These are phyloP conservation scores for Euthynnus affinis DNA, from an alignment of 2,797 vertebrate species.

Conservation along the genomic window DNA sequence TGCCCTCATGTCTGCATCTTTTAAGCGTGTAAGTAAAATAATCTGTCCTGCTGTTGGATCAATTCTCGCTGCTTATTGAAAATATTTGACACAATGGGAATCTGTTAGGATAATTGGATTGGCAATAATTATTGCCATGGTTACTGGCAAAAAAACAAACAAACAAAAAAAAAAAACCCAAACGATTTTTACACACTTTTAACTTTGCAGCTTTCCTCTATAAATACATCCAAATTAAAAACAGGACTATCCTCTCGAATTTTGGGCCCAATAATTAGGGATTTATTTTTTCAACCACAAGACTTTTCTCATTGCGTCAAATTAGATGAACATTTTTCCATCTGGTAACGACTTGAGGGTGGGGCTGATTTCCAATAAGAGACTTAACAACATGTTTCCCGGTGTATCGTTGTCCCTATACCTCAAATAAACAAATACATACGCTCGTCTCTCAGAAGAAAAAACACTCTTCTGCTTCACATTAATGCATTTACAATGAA, in stretches of 20 bases:
- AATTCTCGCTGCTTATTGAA: background rate
- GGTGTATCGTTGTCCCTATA: background rate
- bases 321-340: conserved; percentile 3
- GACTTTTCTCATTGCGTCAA: background rate
- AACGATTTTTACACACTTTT: background rate
- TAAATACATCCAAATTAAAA: background rate
- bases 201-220: background rate
- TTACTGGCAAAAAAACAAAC: background rate
- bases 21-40: background rate
- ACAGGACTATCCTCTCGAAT: accelerated
- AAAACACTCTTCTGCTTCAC: background rate
- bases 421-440: background rate
- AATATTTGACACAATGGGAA: background rate
- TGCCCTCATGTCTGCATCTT: background rate
- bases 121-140: background rate
- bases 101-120: background rate
- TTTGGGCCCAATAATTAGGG: too few species aligned
- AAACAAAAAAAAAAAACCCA: too few species aligned
- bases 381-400: conserved; percentile 3
- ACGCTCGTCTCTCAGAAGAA: background rate
- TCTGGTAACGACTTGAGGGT: conserved; percentile 26
- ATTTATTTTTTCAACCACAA: background rate
- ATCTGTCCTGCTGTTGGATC: background rate
- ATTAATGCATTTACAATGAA: background rate
- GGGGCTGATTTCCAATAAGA: conserved; percentile 35